These are phyloP conservation scores for Monopis laevigella DNA, from an alignment of 2,888 invertebrate species.

Conservation along the genomic window DNA sequence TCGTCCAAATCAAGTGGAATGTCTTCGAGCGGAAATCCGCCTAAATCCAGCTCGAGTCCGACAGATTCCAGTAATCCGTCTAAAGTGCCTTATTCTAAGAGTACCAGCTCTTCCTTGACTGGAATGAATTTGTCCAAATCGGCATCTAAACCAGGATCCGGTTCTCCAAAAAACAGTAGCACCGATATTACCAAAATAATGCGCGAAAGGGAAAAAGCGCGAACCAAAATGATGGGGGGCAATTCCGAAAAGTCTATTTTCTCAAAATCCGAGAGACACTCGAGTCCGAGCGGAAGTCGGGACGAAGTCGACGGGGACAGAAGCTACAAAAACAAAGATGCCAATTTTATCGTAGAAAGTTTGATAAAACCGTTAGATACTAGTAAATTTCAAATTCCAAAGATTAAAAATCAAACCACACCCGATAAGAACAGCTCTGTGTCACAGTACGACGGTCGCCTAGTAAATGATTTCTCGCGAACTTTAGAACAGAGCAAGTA, in stretches of 20 bases:
- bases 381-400: conserved; percentile 89
- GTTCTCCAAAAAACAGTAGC: conserved; percentile 70
- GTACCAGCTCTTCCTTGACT: conserved; percentile 43
- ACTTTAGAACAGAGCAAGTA: conserved; percentile 53
- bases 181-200: conserved; percentile 67
- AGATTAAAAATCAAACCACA: conserved; percentile 67
- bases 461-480: conserved; percentile 55
- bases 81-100: conserved; percentile 61
- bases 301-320: conserved; percentile 73
- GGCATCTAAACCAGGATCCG: conserved; percentile 58
- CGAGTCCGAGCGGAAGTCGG: conserved; percentile 71
- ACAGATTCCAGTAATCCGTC: conserved; percentile 44
- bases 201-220: conserved; percentile 67
- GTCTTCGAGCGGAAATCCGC: conserved; percentile 33
- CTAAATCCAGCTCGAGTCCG: conserved; percentile 48
- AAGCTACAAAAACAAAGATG: conserved; percentile 70
- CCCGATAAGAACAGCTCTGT: conserved; percentile 53
- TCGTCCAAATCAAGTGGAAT: conserved; percentile 48
- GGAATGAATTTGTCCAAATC: conserved; percentile 59
- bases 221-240: conserved; percentile 64
- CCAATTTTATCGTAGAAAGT: conserved; percentile 75
- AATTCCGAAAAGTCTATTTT: conserved; percentile 73
- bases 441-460: conserved; percentile 48
- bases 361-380: conserved; percentile 81
- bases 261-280: conserved; percentile 70